Conservation (phyloP, 2,888 invertebrate species). For the Choristoneura rosaceana region DNA sequence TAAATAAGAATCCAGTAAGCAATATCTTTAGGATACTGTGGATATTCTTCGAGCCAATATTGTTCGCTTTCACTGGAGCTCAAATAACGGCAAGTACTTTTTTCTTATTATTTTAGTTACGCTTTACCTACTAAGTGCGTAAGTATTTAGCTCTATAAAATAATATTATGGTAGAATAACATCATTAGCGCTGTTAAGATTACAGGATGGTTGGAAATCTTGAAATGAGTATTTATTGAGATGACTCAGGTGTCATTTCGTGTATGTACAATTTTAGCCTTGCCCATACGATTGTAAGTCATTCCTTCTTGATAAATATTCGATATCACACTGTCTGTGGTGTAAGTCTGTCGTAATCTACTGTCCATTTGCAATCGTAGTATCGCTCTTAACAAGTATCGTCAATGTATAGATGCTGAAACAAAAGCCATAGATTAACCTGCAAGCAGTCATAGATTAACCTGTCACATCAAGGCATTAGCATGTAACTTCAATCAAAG, state of each 20-base stretch:
- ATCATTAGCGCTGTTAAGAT: not conserved
- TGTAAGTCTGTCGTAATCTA: constrained; percentile 1
- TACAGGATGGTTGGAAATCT: not conserved
- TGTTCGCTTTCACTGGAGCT: constrained; percentile 95
- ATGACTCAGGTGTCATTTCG: not conserved
- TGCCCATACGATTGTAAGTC: not conserved
- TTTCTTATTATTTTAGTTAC: not conserved
- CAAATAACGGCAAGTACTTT: constrained; percentile 88
- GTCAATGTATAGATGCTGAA: no score
- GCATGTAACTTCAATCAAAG: no score
- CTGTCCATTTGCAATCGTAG: not conserved
- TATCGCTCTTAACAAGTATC: not conserved
- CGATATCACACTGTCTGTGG: not conserved
- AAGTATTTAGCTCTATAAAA: no score
- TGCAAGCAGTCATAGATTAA: no score
- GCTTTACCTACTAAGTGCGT: not conserved
- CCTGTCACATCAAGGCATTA: no score
- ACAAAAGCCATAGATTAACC: no score
- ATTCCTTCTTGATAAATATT: not conserved
- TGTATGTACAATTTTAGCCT: not conserved
- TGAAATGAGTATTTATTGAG: not conserved
- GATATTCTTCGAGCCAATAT: constrained; percentile 95
- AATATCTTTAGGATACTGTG: constrained; percentile 92
- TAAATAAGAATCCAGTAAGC: constrained; percentile 91
- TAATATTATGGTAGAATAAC: no score